Evolutionary conservation across 2,113 vertebrate genomes (phyloP), one percentile per base, ranked within the genome.

Genomic region (human): DNA sequence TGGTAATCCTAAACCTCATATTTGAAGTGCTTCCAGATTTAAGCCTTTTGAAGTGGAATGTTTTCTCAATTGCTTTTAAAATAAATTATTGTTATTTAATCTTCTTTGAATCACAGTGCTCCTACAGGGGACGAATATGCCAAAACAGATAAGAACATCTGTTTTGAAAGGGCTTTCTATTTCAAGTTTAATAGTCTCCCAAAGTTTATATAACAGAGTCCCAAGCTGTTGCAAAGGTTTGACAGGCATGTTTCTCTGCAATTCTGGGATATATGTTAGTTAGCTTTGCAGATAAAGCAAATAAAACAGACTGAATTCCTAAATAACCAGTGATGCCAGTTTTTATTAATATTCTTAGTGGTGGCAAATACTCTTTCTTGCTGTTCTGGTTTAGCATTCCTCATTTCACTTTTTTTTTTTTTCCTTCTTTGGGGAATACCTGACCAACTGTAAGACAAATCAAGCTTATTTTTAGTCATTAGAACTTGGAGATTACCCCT

Each of bases 41-140:
- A 94, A 97, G 43, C 91, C 48, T 88, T 97, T 94, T 97, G 70
- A 98, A 95, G 93, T 93, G 20, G n/a, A 50, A 38, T 95, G 90
- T 95, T 95, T 95, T 83, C 93, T 90, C 80, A 96, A 92, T 61
- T 80, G 61, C 55, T 81, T 76, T 64, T 57, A 30, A 48, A 72
- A 86, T 27, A 84, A 89, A 70, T 75, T 90, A 90, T 90, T 93
- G 80, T 85, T 92, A 96, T 96, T 97, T 96, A 81, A 93, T 96
- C 57, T 95, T 87, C 75, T 94, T 70, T 95, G 96, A 92, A 70
- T 95, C 40, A 95, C 75, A 96, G 6, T 5, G 83, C 50, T 95
- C 52, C 59, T 96, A 92, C 83, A 80, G 52, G 38, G 83, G 57
- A 92, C 82, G 59, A 92, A 89, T 89, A 92, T 83, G 78, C 90